A percentile compares a stretch with the other conserved stretches of the same genome.
Evolutionary conservation across 2,797 vertebrate genomes (phyloP).

Genomic region (Benthosema pterotum): DNA sequence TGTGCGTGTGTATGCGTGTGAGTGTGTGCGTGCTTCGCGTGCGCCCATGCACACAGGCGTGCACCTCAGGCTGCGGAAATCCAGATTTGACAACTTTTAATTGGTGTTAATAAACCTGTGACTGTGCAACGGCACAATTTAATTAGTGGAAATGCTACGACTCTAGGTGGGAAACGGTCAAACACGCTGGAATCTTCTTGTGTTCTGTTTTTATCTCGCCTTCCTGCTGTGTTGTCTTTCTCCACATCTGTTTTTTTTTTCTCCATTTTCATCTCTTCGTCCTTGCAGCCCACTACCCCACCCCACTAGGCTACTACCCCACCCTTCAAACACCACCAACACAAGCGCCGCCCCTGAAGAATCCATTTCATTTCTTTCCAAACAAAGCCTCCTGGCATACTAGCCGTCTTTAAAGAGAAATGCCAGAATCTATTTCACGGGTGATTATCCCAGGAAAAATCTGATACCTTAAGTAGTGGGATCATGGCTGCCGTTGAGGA

Average conservation of each 20-base stretch:
- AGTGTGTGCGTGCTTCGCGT: too few species aligned
- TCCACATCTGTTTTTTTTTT: slow-evolving; percentile 25
- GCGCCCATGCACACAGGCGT: too few species aligned
- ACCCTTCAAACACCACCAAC: neutral
- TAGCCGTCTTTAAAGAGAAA: slow-evolving; percentile 47
- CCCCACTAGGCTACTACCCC: too few species aligned
- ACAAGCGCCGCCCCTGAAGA: neutral
- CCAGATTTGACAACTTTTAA: slow-evolving; percentile 67
- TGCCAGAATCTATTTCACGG: slow-evolving; percentile 68
- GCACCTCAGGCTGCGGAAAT: slow-evolving; percentile 38
- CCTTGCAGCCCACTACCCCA: neutral
- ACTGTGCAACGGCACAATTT: slow-evolving; percentile 47
- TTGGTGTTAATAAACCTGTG: slow-evolving; percentile 65
- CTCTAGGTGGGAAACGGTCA: neutral
- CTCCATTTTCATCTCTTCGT: slow-evolving; percentile 11
- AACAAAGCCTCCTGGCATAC: too few species aligned
- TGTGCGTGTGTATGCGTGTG: too few species aligned
- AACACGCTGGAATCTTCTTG: neutral
- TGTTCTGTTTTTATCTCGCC: slow-evolving; percentile 33
- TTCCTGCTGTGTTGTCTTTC: neutral
- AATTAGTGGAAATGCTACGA: slow-evolving; percentile 42
- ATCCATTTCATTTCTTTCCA: too few species aligned
- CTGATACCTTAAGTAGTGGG: slow-evolving; percentile 73
- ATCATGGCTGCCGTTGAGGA: slow-evolving; percentile 50
- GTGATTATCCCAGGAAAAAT: slow-evolving; percentile 73